phyloP scores from a whole-genome alignment of 2,888 invertebrate genomes.

The Anorthoa munda region DNA sequence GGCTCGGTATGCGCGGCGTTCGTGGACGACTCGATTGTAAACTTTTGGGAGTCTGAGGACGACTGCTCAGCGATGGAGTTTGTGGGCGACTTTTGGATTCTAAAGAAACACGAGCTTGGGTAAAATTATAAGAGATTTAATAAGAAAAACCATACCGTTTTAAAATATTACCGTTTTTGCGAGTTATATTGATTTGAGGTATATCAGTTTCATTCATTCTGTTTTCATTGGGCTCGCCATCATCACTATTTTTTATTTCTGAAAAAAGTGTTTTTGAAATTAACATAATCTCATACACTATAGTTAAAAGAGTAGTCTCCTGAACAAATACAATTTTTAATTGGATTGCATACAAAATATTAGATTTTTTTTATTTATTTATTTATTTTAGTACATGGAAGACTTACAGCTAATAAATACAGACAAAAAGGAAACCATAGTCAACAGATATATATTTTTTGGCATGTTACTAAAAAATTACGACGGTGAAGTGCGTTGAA shows the following conservation, averaged over 20 bases:
- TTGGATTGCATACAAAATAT: no score
- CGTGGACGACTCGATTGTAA: conserved; percentile 77
- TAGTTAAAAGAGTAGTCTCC: no score
- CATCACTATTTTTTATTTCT: conserved; percentile 56
- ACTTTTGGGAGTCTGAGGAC: conserved; percentile 80
- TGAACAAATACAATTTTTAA: no score
- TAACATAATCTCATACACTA: no score
- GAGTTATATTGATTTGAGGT: conserved; percentile 23
- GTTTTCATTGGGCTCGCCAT: conserved; percentile 38
- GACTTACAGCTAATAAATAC: no score
- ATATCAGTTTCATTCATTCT: conserved; percentile 36
- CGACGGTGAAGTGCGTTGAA: no score
- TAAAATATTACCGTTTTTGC: conserved; percentile 42
- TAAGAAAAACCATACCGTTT: background rate
- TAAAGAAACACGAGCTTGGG: conserved; percentile 37
- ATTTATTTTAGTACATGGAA: no score
- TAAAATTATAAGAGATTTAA: background rate
- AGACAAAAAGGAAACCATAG: no score
- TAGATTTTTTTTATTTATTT: no score
- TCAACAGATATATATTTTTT: no score
- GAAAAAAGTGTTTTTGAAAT: background rate
- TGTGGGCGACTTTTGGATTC: conserved; percentile 66
- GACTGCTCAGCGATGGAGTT: conserved; percentile 72
- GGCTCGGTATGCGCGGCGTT: conserved; percentile 75
- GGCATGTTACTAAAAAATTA: no score